phyloP scores from a whole-genome alignment of 2,888 invertebrate genomes.

The Monoplex corrugatus region DNA sequence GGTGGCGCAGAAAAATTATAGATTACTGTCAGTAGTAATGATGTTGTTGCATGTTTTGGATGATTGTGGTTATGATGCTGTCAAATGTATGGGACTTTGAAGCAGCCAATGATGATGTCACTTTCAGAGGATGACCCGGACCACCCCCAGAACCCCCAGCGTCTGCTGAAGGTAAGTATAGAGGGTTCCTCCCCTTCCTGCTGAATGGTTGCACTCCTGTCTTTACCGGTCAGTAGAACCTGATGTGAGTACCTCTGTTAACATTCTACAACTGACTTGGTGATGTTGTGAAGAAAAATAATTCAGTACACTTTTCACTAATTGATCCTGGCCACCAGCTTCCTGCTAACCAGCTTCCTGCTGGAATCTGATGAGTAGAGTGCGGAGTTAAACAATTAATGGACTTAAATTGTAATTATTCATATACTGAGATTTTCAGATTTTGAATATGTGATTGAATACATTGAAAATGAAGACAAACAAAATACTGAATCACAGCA shows the following conservation, averaged over 20 bases:
- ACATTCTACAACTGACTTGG: not conserved
- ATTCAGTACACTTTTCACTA: not conserved
- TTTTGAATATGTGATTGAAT: too few species aligned
- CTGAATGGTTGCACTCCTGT: not conserved
- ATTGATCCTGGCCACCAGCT: not conserved
- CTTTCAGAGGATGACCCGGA: slow-evolving; percentile 67
- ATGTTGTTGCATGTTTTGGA: too few species aligned
- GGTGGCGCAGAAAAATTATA: too few species aligned
- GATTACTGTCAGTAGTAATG: not conserved
- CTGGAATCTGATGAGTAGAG: too few species aligned
- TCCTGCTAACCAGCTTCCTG: too few species aligned
- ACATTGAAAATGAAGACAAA: too few species aligned
- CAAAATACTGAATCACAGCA: too few species aligned
- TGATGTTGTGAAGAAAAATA: not conserved
- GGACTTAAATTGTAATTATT: too few species aligned
- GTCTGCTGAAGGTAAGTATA: slow-evolving; percentile 72
- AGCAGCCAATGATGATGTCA: not conserved
- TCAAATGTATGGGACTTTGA: not conserved
- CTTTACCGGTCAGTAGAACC: slow-evolving; percentile 27
- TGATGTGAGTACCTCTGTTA: not conserved
- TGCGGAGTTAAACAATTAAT: too few species aligned
- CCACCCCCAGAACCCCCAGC: slow-evolving; percentile 72
- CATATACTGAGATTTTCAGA: too few species aligned
- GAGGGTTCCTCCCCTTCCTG: slow-evolving; percentile 16
- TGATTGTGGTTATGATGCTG: not conserved